Conservation (phyloP, 2,888 invertebrate species). For the Ennomos fuscantarius region DNA sequence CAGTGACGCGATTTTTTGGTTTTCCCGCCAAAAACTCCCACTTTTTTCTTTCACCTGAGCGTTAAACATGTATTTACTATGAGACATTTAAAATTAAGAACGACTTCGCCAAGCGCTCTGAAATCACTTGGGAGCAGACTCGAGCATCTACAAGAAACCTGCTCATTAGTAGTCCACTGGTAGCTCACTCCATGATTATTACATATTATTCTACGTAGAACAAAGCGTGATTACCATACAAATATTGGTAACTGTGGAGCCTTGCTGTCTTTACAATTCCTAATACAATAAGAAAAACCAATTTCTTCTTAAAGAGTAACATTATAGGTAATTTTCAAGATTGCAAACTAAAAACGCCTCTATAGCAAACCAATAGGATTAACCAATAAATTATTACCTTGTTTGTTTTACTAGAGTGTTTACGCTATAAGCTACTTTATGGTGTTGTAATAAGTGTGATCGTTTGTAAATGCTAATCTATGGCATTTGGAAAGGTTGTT, state of each 20-base stretch:
- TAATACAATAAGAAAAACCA: background rate
- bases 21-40: too few relatives aligned
- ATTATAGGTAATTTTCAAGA: too few relatives aligned
- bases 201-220: slow-evolving; percentile 7
- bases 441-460: slow-evolving; percentile 45
- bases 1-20: too few relatives aligned
- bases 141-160: too few relatives aligned
- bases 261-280: background rate
- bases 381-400: slow-evolving; percentile 5
- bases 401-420: slow-evolving; percentile 3
- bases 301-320: background rate
- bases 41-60: too few relatives aligned
- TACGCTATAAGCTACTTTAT: slow-evolving; percentile 42
- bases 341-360: too few relatives aligned
- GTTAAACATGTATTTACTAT: too few relatives aligned
- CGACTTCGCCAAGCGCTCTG: too few relatives aligned
- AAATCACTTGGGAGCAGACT: too few relatives aligned
- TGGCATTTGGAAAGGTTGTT: slow-evolving; percentile 52
- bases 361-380: too few relatives aligned
- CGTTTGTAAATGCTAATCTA: slow-evolving; percentile 40
- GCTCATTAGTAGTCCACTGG: too few relatives aligned
- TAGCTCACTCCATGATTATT: background rate
- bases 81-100: too few relatives aligned
- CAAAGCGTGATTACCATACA: slow-evolving; percentile 8
- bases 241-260: background rate